Evolutionary conservation across 2,113 vertebrate genomes (phyloP).

Genomic region (Lepidothrix coronata): DNA sequence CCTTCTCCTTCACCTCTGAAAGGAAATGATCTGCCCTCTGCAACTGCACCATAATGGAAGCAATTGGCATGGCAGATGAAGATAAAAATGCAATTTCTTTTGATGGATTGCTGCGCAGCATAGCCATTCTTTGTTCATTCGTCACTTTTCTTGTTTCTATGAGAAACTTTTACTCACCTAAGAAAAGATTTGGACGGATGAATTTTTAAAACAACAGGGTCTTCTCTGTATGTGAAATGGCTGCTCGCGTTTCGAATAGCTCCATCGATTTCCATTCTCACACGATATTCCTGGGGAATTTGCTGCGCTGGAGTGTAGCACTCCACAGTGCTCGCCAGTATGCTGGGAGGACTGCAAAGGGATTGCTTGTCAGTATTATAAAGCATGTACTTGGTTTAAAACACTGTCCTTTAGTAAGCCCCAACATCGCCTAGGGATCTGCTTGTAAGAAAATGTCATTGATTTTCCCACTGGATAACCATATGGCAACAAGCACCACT

Average conservation of each 20-base stretch:
- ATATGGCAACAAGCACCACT: neutral
- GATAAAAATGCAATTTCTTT: constrained; percentile 55
- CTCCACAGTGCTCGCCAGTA: constrained; percentile 68
- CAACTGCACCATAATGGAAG: constrained; percentile 36
- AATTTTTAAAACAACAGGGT: constrained; percentile 87
- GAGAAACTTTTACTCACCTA: constrained; percentile 78
- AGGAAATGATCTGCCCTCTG: constrained; percentile 41
- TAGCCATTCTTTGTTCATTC: neutral
- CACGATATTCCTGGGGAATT: constrained; percentile 70
- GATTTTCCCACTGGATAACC: neutral
- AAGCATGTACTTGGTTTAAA: neutral
- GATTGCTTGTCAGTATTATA: neutral
- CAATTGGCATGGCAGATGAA: constrained; percentile 15
- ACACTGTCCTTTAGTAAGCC: neutral
- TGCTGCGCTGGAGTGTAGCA: constrained; percentile 87
- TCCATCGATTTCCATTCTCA: constrained; percentile 85
- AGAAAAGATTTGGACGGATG: constrained; percentile 92
- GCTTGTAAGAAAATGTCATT: neutral
- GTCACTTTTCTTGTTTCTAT: neutral
- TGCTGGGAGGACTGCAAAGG: constrained; percentile 44
- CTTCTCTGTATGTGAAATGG: constrained; percentile 86
- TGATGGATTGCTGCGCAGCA: neutral
- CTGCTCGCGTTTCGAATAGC: constrained; percentile 69
- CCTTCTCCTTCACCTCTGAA: constrained; percentile 36
- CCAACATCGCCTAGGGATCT: neutral